Evolutionary conservation across 2,797 vertebrate species (phyloP), one percentile per base, ranked within the genome.

Genomic region (Ctenopoma multispine): DNA sequence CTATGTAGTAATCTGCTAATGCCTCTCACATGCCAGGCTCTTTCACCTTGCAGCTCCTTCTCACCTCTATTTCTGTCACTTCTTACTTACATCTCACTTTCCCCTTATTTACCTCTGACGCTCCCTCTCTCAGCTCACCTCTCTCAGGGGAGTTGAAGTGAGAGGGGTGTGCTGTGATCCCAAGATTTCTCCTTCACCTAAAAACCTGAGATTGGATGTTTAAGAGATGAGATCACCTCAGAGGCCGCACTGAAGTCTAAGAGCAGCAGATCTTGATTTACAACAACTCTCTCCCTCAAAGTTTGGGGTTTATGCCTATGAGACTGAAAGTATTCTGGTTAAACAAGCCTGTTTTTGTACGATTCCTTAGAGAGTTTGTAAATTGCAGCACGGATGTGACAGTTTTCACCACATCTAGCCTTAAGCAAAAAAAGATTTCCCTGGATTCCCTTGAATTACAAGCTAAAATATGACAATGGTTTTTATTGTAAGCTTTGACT

Each of bases 1-100:
- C 49, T 68, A 80, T 80, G 63, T 67, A 75, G 64, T 90, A 89
- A 93, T 90, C 89, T 89, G 79, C 75, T 88, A 91, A 92, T 89
- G 80, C 82, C 75, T 84, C 88, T 90, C 88, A 90, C 84, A 91
- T 91, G 90, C 81, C 87, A 78, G 77, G 70, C 82, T 90, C 68
- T 4, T 83, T 81, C 84, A 79, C 74, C 75, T 67, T 63, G 65
- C 69, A 44, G 20, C 58, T 78, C 44, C 51, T 79, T 65, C 20
- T 54, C 55, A 67, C 43, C 47, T 56, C 77, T 77, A 51, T 63
- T 80, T 65, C 49, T 82, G 65, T 72, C 63, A 59, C 62, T 48
- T 75, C 50, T 77, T 68, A 24, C 56, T 34, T 55, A 59, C 66
- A 48, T 77, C 48, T 77, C 65, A 24, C 66, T 34, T 55, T 69